Conservation (phyloP, 1,140 invertebrate species). For the Drosophila tropicalis region DNA sequence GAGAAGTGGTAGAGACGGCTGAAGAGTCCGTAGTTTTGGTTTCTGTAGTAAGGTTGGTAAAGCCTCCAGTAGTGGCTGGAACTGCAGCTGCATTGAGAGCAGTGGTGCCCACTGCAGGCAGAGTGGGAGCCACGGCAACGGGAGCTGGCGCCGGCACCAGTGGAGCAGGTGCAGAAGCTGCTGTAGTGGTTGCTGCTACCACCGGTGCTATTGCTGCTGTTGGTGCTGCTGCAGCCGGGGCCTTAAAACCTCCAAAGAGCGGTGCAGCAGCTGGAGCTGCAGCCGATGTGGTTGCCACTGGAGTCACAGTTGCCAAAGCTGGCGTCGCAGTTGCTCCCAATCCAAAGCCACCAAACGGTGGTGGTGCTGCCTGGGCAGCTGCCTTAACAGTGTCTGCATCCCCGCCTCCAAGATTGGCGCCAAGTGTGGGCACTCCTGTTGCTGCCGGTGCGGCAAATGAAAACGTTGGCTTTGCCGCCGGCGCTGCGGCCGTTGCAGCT, state of each 20-base stretch:
- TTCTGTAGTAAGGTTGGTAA: slow-evolving; percentile 63
- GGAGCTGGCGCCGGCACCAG: slow-evolving; percentile 39
- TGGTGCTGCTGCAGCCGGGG: slow-evolving; percentile 10
- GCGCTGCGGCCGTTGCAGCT: slow-evolving; percentile 7
- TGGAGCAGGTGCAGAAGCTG: slow-evolving; percentile 36
- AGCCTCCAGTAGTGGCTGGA: slow-evolving; percentile 33
- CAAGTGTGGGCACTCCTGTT: neutral
- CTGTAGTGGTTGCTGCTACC: slow-evolving; percentile 24
- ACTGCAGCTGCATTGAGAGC: slow-evolving; percentile 13
- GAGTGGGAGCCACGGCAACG: slow-evolving; percentile 32
- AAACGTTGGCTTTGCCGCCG: slow-evolving; percentile 59
- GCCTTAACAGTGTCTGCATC: slow-evolving; percentile 49
- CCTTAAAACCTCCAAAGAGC: slow-evolving; percentile 50
- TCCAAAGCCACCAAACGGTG: slow-evolving; percentile 55
- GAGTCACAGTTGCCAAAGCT: slow-evolving; percentile 7
- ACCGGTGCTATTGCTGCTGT: slow-evolving; percentile 17
- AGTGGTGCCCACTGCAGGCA: slow-evolving; percentile 33
- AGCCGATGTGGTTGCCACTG: slow-evolving; percentile 24
- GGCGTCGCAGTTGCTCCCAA: slow-evolving; percentile 26
- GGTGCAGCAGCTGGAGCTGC: slow-evolving; percentile 36
- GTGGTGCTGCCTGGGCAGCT: slow-evolving; percentile 42
- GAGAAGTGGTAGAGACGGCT: slow-evolving; percentile 49
- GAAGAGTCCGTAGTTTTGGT: slow-evolving; percentile 72
- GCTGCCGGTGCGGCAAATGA: slow-evolving; percentile 51
- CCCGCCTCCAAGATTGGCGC: slow-evolving; percentile 42